Evolutionary conservation across 2,888 invertebrate genomes (phyloP), one percentile per base, ranked within the genome.

Genomic region (Andrena fulva): DNA sequence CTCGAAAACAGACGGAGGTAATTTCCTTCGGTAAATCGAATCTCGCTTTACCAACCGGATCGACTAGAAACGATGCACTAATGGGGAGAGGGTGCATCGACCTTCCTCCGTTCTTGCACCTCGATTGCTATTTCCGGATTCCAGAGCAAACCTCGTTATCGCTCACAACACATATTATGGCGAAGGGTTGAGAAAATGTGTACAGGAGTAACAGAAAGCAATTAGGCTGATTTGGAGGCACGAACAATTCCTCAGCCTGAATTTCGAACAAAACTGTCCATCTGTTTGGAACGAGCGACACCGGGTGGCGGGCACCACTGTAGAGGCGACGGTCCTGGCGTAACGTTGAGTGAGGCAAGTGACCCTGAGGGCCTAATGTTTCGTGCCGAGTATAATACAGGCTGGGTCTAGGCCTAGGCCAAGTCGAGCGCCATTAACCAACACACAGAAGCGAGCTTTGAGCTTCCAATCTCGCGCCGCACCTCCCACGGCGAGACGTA

Each of bases 351-450:
- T 42, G 16, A 12, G 42, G 42, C 16, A 42, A 42, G 42, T 5
- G 16, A 42, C 12, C 42, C 42, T 42, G 42, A 42, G 16, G 42
- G 42, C 42, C 42, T 42, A 42, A 42, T 42, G 16, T 16, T 42
- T 42, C 16, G 42, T 16, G 42, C 42, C 5, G 16, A 42, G 42
- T 42, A 1, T 42, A 68, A 67, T 70, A 69, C 76, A 71, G 59
- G 42, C 50, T 33, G 67, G 77, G 80, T 85, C 80, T 84, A 84
- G 86, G 89, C 79, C 82, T 86, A 80, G 84, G 88, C 82, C 80
- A 77, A 74, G 74, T 68, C 50, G 27, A 60, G 48, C 73, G 1
- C 60, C 64, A 54, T 79, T 73, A 81, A 79, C 79, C 48, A 63
- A 33, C 62, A 2, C 66, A 29, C 42, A 42, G 42, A 16, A 16